phyloP scores from a whole-genome alignment of 2,113 vertebrate species.

The Xiphophorus hellerii region DNA sequence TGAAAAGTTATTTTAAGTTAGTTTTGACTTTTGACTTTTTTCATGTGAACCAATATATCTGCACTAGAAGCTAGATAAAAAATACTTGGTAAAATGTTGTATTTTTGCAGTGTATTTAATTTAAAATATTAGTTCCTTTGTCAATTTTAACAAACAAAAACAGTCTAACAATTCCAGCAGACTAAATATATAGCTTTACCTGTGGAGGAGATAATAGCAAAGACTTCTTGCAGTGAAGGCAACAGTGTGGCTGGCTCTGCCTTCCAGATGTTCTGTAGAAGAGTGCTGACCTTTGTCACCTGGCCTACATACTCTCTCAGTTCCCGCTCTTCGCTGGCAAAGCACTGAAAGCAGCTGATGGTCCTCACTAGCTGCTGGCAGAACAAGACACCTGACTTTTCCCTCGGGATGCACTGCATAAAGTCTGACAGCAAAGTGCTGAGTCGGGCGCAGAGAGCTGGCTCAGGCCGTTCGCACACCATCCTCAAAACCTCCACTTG shows the following conservation, averaged over 20 bases:
- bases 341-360: conserved; percentile 93
- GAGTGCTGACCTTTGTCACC: conserved; percentile 90
- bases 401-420: conserved; percentile 92
- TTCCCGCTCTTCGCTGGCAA: conserved; percentile 87
- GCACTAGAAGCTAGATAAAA: too few species aligned
- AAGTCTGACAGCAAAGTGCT: conserved; percentile 91
- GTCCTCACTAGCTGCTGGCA: conserved; percentile 98
- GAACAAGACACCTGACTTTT: conserved; percentile 87
- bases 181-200: conserved; percentile 77
- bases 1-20: too few species aligned
- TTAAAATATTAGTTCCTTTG: too few species aligned
- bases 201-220: conserved; percentile 92
- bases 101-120: too few species aligned
- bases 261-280: conserved; percentile 96
- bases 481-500: conserved; percentile 90
- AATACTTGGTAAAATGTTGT: too few species aligned
- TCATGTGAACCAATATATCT: too few species aligned
- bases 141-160: background rate
- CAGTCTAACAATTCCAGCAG: background rate
- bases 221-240: conserved; percentile 95
- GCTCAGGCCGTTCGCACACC: conserved; percentile 90
- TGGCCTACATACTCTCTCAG: conserved; percentile 92
- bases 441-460: conserved; percentile 88
- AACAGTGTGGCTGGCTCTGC: conserved; percentile 90
- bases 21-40: too few species aligned